Conservation (phyloP, 2,113 vertebrate genomes). For the Coturnix japonica region DNA sequence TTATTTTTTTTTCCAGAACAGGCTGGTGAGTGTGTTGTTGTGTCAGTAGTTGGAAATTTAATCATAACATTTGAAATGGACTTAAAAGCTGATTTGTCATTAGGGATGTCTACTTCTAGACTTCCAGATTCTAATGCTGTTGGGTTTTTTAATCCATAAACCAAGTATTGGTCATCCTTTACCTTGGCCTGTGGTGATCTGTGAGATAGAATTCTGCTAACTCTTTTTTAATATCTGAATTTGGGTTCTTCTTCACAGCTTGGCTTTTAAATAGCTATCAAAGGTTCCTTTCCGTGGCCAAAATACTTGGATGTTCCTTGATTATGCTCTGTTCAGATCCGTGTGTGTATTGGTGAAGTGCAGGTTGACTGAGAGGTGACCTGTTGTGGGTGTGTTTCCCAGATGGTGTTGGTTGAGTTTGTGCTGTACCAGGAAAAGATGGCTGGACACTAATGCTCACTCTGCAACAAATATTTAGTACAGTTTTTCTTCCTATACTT, state of each 20-base stretch:
- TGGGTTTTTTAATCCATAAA: constrained; percentile 30
- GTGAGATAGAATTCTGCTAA: neutral
- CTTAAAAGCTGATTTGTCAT: neutral
- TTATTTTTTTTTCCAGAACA: neutral
- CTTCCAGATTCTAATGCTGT: neutral
- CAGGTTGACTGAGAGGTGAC: neutral
- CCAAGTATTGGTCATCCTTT: neutral
- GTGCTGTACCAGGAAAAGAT: neutral
- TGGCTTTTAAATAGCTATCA: neutral
- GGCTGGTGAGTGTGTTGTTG: neutral
- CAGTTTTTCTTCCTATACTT: neutral
- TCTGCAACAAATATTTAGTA: neutral
- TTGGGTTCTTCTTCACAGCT: neutral
- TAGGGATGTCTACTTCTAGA: neutral
- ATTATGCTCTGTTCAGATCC: neutral
- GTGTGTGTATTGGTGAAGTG: neutral
- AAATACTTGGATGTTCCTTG: neutral
- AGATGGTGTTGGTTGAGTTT: neutral
- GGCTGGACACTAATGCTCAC: neutral
- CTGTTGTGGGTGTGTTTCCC: neutral
- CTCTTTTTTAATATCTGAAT: neutral
- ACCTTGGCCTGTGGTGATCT: neutral
- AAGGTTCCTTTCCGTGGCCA: rapidly evolving
- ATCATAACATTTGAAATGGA: neutral
- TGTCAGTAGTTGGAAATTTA: neutral